Evolutionary conservation across 2,888 invertebrate species (phyloP).

Genomic region (Drosophila yooni): DNA sequence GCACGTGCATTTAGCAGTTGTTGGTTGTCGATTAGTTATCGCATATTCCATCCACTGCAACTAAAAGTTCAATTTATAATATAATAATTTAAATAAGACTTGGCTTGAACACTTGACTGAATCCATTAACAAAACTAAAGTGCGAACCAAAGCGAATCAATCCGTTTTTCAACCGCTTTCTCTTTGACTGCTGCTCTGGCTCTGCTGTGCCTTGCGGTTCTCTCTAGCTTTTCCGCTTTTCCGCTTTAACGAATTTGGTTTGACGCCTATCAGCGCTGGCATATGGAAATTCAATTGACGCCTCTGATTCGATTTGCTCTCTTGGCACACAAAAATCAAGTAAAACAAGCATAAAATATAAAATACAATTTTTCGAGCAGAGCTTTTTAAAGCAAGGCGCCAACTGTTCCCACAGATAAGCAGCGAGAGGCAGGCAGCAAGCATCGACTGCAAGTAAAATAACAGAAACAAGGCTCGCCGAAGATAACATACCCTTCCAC

Average conservation of each 20-base stretch:
- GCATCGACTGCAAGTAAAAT: constrained; percentile 34
- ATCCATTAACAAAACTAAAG: constrained; percentile 21
- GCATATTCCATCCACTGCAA: constrained; percentile 1
- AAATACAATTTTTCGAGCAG: constrained; percentile 59
- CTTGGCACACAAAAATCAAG: constrained; percentile 8
- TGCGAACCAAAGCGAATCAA: constrained; percentile 14
- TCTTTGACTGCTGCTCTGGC: constrained; percentile 1
- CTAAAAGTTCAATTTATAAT: too few species aligned
- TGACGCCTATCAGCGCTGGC: constrained; percentile 41
- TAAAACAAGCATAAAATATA: constrained; percentile 16
- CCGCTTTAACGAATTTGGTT: constrained; percentile 15
- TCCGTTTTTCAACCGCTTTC: constrained; percentile 8
- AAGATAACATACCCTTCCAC: neutral
- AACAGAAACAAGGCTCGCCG: neutral
- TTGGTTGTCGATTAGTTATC: neutral
- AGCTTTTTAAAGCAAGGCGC: constrained; percentile 54
- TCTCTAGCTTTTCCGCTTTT: constrained; percentile 20
- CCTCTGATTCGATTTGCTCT: constrained; percentile 58
- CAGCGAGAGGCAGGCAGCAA: constrained; percentile 33
- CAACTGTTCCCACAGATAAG: constrained; percentile 73
- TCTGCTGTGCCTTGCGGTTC: constrained; percentile 6
- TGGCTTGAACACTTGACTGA: constrained; percentile 10
- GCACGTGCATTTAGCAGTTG: neutral
- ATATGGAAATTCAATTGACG: constrained; percentile 72
- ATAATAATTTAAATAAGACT: neutral